These are phyloP conservation scores for Mactromeris polynyma DNA, from an alignment of 2,888 invertebrate genomes.

Conservation along the genomic window DNA sequence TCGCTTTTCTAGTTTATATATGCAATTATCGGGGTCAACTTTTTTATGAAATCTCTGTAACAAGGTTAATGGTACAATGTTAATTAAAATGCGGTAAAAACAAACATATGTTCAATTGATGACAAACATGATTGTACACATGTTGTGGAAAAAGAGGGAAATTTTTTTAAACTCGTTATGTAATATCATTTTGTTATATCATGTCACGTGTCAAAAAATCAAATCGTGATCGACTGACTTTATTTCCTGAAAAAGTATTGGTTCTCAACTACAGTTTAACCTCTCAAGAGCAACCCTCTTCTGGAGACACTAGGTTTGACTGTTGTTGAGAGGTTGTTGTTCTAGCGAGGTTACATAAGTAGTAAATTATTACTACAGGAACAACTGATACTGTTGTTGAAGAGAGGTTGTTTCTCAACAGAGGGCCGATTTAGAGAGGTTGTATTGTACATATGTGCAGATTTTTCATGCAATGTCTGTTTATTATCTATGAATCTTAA, in stretches of 20 bases:
- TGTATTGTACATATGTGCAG: too few species aligned
- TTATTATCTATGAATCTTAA: too few species aligned
- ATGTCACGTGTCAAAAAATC: not conserved
- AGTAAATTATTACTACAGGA: too few species aligned
- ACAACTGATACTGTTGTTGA: too few species aligned
- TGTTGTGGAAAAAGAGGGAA: not conserved
- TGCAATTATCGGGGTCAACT: not conserved
- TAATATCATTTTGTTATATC: conserved; percentile 5
- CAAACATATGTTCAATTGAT: not conserved
- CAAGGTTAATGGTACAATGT: not conserved
- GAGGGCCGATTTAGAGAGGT: too few species aligned
- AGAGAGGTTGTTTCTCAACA: too few species aligned
- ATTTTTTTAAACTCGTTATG: not conserved
- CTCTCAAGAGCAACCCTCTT: too few species aligned
- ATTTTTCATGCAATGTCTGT: too few species aligned
- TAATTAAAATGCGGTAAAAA: not conserved
- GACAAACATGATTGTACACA: not conserved
- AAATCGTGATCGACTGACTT: not conserved
- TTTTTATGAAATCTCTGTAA: not conserved
- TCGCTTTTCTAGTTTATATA: not conserved
- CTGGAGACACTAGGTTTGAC: too few species aligned
- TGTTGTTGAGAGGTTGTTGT: too few species aligned
- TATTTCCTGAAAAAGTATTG: not conserved
- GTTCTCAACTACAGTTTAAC: too few species aligned
- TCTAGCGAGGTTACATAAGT: too few species aligned